Evolutionary conservation across 2,113 vertebrate species (phyloP).

Genomic region (Urocitellus parryii): DNA sequence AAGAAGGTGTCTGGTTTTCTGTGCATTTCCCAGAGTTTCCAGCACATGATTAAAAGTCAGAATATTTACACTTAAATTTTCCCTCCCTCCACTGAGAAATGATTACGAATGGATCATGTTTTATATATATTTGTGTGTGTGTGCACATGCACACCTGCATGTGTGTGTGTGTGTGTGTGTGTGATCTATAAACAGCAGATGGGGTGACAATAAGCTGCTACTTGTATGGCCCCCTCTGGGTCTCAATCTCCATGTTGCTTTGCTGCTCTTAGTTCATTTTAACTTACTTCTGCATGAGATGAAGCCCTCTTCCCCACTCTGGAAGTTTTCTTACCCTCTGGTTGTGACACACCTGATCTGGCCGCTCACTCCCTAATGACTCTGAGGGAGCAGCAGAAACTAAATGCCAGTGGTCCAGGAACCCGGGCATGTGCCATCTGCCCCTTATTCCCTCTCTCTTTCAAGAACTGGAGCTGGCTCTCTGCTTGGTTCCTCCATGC

Average conservation of each 20-base stretch:
- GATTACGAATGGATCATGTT: not conserved
- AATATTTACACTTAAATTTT: not conserved
- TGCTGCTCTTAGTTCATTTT: not conserved
- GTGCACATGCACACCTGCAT: no score
- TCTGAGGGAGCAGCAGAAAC: not conserved
- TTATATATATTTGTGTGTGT: not conserved
- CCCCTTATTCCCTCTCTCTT: no score
- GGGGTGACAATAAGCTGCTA: rapidly evolving
- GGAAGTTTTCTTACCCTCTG: not conserved
- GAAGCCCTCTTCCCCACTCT: not conserved
- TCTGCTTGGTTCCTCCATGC: not conserved
- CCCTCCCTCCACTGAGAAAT: not conserved
- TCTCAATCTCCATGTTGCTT: not conserved
- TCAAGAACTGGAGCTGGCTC: not conserved
- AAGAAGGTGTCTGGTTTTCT: not conserved
- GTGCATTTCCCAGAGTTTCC: not conserved
- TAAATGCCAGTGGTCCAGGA: no score
- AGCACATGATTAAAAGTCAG: not conserved
- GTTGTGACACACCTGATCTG: not conserved
- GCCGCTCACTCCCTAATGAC: no score
- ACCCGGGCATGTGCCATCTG: rapidly evolving
- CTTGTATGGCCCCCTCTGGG: no score
- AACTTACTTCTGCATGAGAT: not conserved
- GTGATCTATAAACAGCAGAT: not conserved
- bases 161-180: not conserved